phyloP scores from a whole-genome alignment of 2,888 invertebrate species.

The Cremastobaeus sp. region DNA sequence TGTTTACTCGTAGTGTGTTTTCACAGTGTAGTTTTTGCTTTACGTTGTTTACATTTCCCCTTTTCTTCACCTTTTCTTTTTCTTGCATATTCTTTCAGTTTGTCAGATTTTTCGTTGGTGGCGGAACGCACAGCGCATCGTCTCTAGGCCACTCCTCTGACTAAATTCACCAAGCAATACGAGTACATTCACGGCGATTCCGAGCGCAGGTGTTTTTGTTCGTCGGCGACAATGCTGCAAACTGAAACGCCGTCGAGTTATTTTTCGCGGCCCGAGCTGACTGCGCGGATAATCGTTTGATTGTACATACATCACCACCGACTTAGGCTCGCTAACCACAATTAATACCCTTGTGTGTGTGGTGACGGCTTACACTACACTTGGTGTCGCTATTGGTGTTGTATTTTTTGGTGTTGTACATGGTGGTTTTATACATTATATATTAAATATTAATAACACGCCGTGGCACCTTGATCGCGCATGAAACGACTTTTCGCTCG shows the following conservation, averaged over 20 bases:
- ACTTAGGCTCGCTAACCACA: constrained; percentile 62
- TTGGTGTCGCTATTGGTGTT: constrained; percentile 78
- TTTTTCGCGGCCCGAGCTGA: constrained; percentile 50
- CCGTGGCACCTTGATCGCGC: constrained; percentile 65
- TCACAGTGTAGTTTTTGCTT: constrained; percentile 62
- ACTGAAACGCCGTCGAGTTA: constrained; percentile 24
- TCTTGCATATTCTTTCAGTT: constrained; percentile 13
- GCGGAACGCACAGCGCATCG: constrained; percentile 38
- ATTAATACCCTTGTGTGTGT: constrained; percentile 77
- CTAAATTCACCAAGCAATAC: no score
- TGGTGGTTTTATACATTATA: constrained; percentile 69
- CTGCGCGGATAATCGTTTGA: constrained; percentile 43
- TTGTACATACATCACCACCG: constrained; percentile 58
- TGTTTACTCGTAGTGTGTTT: constrained; percentile 62
- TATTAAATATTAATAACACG: constrained; percentile 69
- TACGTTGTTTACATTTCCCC: constrained; percentile 34
- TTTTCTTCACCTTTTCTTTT: constrained; percentile 11
- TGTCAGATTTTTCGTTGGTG: constrained; percentile 43
- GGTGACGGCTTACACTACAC: constrained; percentile 77
- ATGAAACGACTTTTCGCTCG: no score
- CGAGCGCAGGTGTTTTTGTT: constrained; percentile 4
- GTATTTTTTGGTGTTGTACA: constrained; percentile 76
- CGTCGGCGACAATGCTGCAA: neutral
- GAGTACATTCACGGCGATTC: no score
- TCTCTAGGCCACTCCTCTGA: no score